A percentile compares a stretch with the other conserved stretches of the same genome.
Evolutionary conservation across 2,888 invertebrate genomes (phyloP).

Genomic region (Amblyteles armatorius): DNA sequence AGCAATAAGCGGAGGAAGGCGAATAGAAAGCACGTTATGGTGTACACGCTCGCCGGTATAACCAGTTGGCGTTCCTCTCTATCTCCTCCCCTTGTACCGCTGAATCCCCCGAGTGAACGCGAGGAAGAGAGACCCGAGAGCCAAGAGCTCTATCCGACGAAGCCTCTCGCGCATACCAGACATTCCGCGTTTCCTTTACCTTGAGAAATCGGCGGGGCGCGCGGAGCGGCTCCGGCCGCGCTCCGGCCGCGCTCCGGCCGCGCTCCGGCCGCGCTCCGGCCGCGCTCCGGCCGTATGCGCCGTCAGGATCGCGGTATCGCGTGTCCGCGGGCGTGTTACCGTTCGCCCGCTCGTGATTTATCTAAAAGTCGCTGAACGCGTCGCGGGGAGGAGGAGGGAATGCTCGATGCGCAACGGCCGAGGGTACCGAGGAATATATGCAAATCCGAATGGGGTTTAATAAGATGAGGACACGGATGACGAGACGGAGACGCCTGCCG

Average conservation of each 20-base stretch:
- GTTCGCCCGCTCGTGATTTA: slow-evolving; percentile 26
- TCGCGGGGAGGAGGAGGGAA: background rate
- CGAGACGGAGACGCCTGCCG: background rate
- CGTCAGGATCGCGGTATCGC: slow-evolving; percentile 20
- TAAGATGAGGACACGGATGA: slow-evolving; percentile 1
- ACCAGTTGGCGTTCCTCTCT: slow-evolving; percentile 60
- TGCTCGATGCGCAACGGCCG: background rate
- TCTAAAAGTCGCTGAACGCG: background rate
- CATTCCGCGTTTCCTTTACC: slow-evolving; percentile 78
- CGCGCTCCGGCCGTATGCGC: slow-evolving; percentile 36
- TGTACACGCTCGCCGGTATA: slow-evolving; percentile 44
- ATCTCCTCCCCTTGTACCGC: slow-evolving; percentile 63
- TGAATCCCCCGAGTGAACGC: slow-evolving; percentile 64
- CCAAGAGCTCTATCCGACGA: slow-evolving; percentile 32
- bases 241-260: slow-evolving; percentile 41
- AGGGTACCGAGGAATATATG: background rate
- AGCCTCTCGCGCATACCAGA: slow-evolving; percentile 73
- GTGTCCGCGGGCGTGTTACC: slow-evolving; percentile 16
- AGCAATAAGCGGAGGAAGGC: slow-evolving; percentile 18
- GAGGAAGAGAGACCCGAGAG: no score
- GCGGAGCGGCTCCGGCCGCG: slow-evolving; percentile 54
- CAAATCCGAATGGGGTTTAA: background rate
- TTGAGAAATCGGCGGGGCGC: slow-evolving; percentile 74
- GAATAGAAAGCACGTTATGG: slow-evolving; percentile 27
- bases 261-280: slow-evolving; percentile 39